phyloP scores from a whole-genome alignment of 1,140 invertebrate species.

The Meloidogyne hapla region DNA sequence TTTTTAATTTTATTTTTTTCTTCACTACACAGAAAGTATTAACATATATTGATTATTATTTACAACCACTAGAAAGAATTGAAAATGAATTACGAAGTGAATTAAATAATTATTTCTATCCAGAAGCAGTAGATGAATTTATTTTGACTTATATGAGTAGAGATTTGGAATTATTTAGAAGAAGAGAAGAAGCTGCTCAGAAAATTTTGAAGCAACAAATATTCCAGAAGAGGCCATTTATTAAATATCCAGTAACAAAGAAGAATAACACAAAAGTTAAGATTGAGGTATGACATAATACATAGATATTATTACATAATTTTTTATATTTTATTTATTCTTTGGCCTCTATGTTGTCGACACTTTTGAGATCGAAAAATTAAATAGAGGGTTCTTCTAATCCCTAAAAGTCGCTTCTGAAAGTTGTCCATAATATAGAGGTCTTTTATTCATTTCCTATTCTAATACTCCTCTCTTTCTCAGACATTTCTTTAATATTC shows the following conservation, averaged over 20 bases:
- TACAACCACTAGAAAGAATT: slow-evolving; percentile 44
- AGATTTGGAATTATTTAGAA: slow-evolving; percentile 22
- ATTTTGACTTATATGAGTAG: slow-evolving; percentile 35
- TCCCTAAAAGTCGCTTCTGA: too few species aligned
- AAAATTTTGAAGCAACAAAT: slow-evolving; percentile 27
- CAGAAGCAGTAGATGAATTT: slow-evolving; percentile 37
- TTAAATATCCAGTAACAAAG: slow-evolving; percentile 26
- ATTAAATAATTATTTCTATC: slow-evolving; percentile 39
- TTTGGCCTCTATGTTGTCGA: too few species aligned
- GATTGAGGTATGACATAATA: too few species aligned
- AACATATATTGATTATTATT: slow-evolving; percentile 48
- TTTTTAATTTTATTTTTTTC: background rate
- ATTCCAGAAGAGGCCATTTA: slow-evolving; percentile 29
- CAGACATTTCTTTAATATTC: too few species aligned
- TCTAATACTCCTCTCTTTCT: background rate
- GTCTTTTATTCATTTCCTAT: background rate
- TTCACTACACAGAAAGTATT: slow-evolving; percentile 48
- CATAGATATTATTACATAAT: too few species aligned
- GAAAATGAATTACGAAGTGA: slow-evolving; percentile 47
- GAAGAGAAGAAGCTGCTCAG: slow-evolving; percentile 20
- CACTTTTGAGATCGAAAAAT: too few species aligned
- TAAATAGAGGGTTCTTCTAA: too few species aligned
- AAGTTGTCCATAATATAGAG: too few species aligned
- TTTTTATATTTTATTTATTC: too few species aligned
- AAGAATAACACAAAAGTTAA: slow-evolving; percentile 8